Evolutionary conservation across 2,888 invertebrate genomes (phyloP), one percentile per base, ranked within the genome.

Genomic region (Peribatodes rhomboidaria): DNA sequence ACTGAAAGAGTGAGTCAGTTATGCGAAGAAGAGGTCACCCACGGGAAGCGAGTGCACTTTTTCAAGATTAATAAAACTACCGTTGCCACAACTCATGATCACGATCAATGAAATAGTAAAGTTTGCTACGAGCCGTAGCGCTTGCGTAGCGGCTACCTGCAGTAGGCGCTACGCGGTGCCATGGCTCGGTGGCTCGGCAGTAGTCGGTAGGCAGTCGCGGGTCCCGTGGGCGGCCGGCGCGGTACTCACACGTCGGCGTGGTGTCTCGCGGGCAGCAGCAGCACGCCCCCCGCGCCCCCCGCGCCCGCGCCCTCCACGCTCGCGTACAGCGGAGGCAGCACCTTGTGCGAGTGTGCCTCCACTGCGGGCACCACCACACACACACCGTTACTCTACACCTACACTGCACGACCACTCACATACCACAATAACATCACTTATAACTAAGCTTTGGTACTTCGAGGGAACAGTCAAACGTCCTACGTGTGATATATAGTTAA

Each of bases 321-420:
- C 67, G 72, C 90, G 88, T 85, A 90, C 86, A 90, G 89, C 86
- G 91, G 88, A 81, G 90, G 90, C 86, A 91, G 89, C 87, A 84
- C 90, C 88, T 84, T 85, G 88, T 86, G 88, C 80, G 88, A 79
- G 83, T 78, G 85, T 78, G 85, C 85, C 86, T 89, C 90, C 86
- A 80, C 90, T 89, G 89, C 87, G 83, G 84, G 47, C 60, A 86
- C 78, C 77, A 81, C 73, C 76, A 75, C 74, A 83, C 79, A 77
- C 76, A 80, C 76, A 77, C 18, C 76, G 76, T 81, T 80, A 68
- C 67, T 50, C 56, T 65, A 53, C 65, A 50, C 67, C 56, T 65
- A 53, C 65, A 50, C 67, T 42, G 16, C 46, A 47, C 66, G 31
- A 31, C 44, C 37, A 55, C 61, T 50, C 61, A 46, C 46, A n/a